phyloP scores from a whole-genome alignment of 2,797 vertebrate genomes.

The Pantherophis alleghaniensis region DNA sequence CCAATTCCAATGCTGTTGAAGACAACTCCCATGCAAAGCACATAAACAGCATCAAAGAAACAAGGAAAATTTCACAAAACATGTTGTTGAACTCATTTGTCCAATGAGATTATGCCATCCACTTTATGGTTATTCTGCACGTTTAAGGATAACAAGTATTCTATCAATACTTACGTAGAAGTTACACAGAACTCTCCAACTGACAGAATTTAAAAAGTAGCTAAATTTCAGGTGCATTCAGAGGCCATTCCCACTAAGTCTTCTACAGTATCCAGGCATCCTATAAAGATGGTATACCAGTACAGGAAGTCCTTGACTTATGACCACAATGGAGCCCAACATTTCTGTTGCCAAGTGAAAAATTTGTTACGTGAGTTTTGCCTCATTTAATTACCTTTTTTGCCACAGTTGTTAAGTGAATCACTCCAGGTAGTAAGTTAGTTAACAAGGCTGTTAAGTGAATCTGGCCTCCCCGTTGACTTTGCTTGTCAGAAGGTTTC shows the following conservation, averaged over 20 bases:
- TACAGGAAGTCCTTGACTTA: background rate
- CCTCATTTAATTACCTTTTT: background rate
- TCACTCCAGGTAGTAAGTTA: background rate
- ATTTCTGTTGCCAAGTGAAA: background rate
- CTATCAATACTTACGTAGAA: background rate
- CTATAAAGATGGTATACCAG: background rate
- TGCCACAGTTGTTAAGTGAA: background rate
- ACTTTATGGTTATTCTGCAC: background rate
- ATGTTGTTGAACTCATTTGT: background rate
- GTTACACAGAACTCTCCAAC: background rate
- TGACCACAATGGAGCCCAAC: background rate
- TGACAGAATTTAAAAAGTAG: background rate
- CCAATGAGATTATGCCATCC: background rate
- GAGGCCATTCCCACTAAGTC: background rate
- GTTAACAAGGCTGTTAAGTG: background rate
- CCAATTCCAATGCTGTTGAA: background rate
- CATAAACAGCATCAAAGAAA: background rate
- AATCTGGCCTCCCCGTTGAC: background rate
- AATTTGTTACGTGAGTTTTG: background rate
- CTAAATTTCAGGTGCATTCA: background rate
- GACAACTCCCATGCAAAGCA: background rate
- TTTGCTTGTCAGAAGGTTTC: background rate
- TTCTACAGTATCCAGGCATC: background rate
- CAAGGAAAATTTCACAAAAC: background rate
- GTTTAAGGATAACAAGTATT: background rate